Evolutionary conservation across 2,797 vertebrate species (phyloP), one percentile per base, ranked within the genome.

Genomic region (Pipistrellus nathusii): DNA sequence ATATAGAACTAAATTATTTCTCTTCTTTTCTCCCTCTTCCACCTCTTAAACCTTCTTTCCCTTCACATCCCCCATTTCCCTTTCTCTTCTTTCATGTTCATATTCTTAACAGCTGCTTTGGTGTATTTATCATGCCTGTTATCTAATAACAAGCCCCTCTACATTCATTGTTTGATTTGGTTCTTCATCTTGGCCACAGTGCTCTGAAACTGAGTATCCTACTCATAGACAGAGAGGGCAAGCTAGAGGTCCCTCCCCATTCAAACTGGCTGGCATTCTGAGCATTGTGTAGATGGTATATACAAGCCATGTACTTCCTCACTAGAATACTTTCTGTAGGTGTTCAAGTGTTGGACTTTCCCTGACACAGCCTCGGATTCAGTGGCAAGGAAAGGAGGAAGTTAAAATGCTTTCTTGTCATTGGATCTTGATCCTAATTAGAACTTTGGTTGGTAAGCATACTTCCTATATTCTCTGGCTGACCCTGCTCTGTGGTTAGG

Each of bases 301-400:
- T 53, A 25, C 1, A 55, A 91, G 32, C 6, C 25, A 32, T 8
- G 4, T 3, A 11, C 25, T 72, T 93, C 85, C 59, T 93, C 27
- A 9, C 48, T 64, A 44, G 21, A 17, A 64, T 68, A n/a, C 21
- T 82, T 95, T 83, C 48, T 76, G 30, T 62, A 76, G 68, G 20
- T 72, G 27, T 86, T 46, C 86, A 35, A 55, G 27, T 14, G 66
- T 30, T 86, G 44, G 17, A 35, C 18, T 90, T 89, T 57, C 68
- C 77, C 25, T 96, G 77, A 85, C 85, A 89, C 15, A 89, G 72
- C 44, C 38, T 95, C 44, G n/a, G 71, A 0, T 35, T 95, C 21
- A 9, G 32, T 84, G 76, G 38, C 41, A 69, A 85, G 76, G 93
- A 95, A 94, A 32, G 53, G 94, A 87, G 68, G 69, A 93, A 94